phyloP scores from a whole-genome alignment of 2,888 invertebrate genomes.

The Resseliella maxima region DNA sequence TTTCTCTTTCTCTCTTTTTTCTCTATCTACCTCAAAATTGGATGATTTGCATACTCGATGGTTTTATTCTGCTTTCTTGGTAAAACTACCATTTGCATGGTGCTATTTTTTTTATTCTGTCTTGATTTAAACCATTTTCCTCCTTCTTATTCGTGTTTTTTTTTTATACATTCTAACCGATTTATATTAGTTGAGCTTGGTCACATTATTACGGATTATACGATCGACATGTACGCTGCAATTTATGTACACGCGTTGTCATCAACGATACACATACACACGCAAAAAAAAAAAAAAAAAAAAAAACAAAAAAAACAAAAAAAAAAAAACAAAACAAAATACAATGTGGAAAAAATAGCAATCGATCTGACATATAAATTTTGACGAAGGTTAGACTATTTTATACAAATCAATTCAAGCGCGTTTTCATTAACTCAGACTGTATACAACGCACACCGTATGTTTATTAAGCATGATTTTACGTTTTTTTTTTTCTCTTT shows the following conservation, averaged over 20 bases:
- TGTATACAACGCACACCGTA: constrained; percentile 11
- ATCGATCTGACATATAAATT: constrained; percentile 53
- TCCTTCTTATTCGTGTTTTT: no score
- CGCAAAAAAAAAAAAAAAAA: neutral
- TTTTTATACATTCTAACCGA: neutral
- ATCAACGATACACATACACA: no score
- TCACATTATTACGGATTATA: neutral
- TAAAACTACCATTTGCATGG: no score
- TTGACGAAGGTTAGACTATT: constrained; percentile 34
- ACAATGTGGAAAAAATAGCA: neutral
- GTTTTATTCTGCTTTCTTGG: no score
- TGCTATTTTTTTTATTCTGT: no score
- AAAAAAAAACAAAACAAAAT: neutral
- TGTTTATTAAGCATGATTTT: constrained; percentile 18
- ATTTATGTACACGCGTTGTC: neutral
- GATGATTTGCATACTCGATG: no score
- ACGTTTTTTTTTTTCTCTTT: neutral
- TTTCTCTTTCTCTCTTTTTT: neutral
- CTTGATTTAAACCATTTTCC: no score
- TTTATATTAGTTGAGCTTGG: neutral
- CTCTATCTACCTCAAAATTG: neutral
- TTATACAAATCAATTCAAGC: constrained; percentile 48
- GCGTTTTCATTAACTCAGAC: constrained; percentile 50
- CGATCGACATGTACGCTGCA: neutral
- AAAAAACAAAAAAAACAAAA: neutral